A percentile compares a stretch with the other conserved stretches of the same genome.
phyloP scores from a whole-genome alignment of 1,140 invertebrate species.

The Sweltsa coloradensis region DNA sequence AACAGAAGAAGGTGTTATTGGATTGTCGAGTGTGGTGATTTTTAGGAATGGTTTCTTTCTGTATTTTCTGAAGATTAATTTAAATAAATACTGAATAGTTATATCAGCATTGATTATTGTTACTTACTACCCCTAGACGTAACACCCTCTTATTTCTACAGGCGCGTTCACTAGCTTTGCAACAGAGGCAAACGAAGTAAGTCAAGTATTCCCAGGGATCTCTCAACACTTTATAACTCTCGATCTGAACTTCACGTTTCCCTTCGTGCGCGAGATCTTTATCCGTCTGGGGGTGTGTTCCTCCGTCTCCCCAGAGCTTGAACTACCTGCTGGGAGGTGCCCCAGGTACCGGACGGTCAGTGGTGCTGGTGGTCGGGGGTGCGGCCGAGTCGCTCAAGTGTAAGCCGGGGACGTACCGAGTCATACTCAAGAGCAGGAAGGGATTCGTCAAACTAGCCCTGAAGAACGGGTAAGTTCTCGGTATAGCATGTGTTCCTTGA shows the following conservation, averaged over 20 bases:
- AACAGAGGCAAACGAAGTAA: slow-evolving; percentile 60
- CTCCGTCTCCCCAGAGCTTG: slow-evolving; percentile 41
- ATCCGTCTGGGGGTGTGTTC: slow-evolving; percentile 37
- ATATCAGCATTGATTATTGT: too few species aligned
- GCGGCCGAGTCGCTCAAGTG: slow-evolving; percentile 66
- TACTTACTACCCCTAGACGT: too few species aligned
- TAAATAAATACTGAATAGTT: too few species aligned
- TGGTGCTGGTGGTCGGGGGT: slow-evolving; percentile 65
- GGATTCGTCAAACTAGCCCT: slow-evolving; percentile 74
- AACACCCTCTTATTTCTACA: too few species aligned
- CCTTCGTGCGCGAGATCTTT: slow-evolving; percentile 64
- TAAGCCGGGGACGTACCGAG: slow-evolving; percentile 52
- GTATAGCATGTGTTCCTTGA: too few species aligned
- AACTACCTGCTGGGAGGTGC: slow-evolving; percentile 33
- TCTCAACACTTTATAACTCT: slow-evolving; percentile 59
- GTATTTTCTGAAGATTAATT: too few species aligned
- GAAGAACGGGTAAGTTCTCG: slow-evolving; percentile 64
- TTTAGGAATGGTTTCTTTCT: too few species aligned
- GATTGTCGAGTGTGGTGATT: too few species aligned
- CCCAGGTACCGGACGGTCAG: slow-evolving; percentile 41
- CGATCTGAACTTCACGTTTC: slow-evolving; percentile 67
- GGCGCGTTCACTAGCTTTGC: slow-evolving; percentile 68
- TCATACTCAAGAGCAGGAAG: slow-evolving; percentile 55
- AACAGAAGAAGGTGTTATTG: too few species aligned
- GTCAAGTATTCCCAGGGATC: slow-evolving; percentile 65